Conservation (phyloP, 2,797 vertebrate genomes). For the Poeciliopsis infans region DNA sequence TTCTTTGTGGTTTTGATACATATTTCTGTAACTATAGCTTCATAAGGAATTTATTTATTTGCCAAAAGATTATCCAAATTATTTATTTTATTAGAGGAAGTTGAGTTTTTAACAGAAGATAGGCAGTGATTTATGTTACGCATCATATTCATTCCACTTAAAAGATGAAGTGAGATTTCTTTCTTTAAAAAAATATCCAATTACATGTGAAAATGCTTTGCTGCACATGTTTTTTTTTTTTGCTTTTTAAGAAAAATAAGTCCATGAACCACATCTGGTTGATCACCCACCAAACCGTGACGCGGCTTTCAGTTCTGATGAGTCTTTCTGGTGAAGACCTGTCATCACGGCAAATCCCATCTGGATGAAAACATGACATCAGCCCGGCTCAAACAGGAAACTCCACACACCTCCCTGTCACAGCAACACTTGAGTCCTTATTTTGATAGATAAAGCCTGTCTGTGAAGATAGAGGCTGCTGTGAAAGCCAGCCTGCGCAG, state of each 20-base stretch:
- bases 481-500: slow-evolving; percentile 49
- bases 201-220: neutral
- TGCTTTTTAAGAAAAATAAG: neutral
- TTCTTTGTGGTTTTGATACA: neutral
- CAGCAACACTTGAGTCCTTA: neutral
- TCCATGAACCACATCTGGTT: neutral
- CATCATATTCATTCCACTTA: neutral
- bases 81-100: neutral
- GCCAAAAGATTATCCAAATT: neutral
- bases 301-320: neutral
- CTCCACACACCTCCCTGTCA: neutral
- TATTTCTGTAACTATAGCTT: neutral
- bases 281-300: neutral
- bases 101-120: neutral
- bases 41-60: neutral
- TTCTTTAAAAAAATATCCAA: neutral
- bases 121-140: neutral
- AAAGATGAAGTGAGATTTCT: neutral
- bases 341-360: neutral
- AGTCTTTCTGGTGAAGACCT: neutral
- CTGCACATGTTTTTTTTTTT: neutral
- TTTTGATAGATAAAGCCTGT: slow-evolving; percentile 17
- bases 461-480: slow-evolving; percentile 20
- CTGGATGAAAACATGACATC: neutral
- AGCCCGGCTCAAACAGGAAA: neutral